phyloP scores from a whole-genome alignment of 2,797 vertebrate genomes.

The Sciaenops ocellatus region DNA sequence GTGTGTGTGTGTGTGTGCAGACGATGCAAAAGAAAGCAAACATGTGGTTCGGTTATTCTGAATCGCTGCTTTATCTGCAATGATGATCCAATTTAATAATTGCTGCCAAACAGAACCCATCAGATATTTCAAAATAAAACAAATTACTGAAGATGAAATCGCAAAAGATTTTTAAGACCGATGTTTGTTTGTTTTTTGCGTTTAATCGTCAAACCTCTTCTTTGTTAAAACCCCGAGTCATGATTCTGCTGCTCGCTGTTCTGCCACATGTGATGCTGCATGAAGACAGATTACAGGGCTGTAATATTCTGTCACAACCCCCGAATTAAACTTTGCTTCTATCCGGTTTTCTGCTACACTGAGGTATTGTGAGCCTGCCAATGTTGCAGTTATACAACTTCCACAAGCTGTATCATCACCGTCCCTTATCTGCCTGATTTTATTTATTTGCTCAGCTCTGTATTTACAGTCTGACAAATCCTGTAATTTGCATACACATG shows the following conservation, averaged over 20 bases:
- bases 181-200: not conserved
- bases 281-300: constrained; percentile 8
- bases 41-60: constrained; percentile 4
- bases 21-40: not conserved
- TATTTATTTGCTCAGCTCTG: constrained; percentile 69
- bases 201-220: not conserved
- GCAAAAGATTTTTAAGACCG: not conserved
- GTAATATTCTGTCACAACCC: constrained; percentile 4
- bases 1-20: too few relatives aligned
- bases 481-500: constrained; percentile 75
- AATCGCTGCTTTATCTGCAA: not conserved
- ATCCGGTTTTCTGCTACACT: constrained; percentile 38
- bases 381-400: constrained; percentile 45
- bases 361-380: constrained; percentile 45
- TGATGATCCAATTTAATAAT: not conserved
- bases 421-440: constrained; percentile 61
- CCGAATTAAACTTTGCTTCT: constrained; percentile 32
- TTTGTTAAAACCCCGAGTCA: not conserved
- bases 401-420: constrained; percentile 43
- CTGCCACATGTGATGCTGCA: not conserved
- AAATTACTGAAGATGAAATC: not conserved
- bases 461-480: constrained; percentile 74
- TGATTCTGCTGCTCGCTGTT: not conserved
- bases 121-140: not conserved
- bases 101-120: constrained; percentile 13